Evolutionary conservation across 2,113 vertebrate species (phyloP), one percentile per base, ranked within the genome.

Genomic region (Rattus rattus): DNA sequence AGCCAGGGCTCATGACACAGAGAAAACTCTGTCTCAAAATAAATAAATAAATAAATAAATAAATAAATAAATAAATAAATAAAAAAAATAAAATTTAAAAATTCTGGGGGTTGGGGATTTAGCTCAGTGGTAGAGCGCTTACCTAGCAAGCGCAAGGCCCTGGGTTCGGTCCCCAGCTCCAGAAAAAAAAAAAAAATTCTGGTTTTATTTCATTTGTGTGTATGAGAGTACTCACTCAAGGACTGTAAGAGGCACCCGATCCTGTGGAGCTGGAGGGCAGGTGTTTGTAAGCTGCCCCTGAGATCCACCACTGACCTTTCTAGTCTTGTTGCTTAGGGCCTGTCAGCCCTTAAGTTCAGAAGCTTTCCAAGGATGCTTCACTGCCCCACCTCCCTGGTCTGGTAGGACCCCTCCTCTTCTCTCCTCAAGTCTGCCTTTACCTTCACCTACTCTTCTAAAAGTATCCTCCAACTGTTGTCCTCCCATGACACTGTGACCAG

Each of bases 381-480:
- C 11, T 56, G 20, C 36, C 59, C 67, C 3, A 19, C 79, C 63
- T 54, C 24, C 67, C n/a, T 28, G 11, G 14, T 30, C 77, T 49
- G 24, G 20, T 54, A 54, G 56, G 76, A 47, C 19, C 47, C 1
- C 8, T n/a, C 63, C 22, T 91, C 30, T 65, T 52, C 10, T 22
- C 43, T 36, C 73, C 47, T 7, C 26, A 77, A 13, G 14, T 2
- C 24, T 79, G 89, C 47, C 47, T 90, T 80, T 86, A n/a, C n/a
- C 13, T 39, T 69, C 14, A 10, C 63, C 67, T 72, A n/a, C 16
- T 30, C 52, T 56, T 75, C 56, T 88, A 7, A 17, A 94, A 49
- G 54, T 72, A 70, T 43, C 77, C 19, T 76, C 33, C 95, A 65
- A 30, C 76, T 67, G 49, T 52, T 94, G 88, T 94, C 85, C 47